These are phyloP conservation scores for Heliconius ismenius DNA, from an alignment of 2,888 invertebrate genomes.

Conservation along the genomic window DNA sequence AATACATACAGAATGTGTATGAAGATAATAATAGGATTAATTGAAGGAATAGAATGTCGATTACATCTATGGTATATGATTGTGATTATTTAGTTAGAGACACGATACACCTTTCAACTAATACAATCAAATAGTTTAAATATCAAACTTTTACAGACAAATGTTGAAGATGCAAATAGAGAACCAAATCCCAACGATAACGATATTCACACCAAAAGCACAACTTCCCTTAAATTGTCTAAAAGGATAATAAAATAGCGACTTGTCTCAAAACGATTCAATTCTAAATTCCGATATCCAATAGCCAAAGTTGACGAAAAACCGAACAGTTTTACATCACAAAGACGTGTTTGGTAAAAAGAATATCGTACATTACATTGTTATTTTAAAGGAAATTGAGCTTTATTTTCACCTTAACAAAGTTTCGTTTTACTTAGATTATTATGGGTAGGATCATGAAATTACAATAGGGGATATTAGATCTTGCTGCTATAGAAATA, in stretches of 20 bases:
- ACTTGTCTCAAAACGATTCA: constrained; percentile 36
- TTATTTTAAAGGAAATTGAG: constrained; percentile 11
- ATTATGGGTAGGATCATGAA: not conserved
- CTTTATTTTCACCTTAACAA: constrained; percentile 11
- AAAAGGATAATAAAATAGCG: constrained; percentile 30
- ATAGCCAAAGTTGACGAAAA: constrained; percentile 40
- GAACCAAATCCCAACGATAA: not conserved
- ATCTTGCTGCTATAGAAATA: not conserved
- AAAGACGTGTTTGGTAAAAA: constrained; percentile 43
- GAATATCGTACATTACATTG: constrained; percentile 29
- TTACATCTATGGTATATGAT: too few relatives aligned
- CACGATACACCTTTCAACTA: not conserved
- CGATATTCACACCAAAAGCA: constrained; percentile 12
- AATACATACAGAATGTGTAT: too few relatives aligned
- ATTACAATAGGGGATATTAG: constrained; percentile 20
- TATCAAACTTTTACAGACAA: not conserved
- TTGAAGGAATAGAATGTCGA: too few relatives aligned
- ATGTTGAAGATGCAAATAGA: not conserved
- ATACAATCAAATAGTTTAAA: not conserved
- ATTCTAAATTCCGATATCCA: constrained; percentile 40
- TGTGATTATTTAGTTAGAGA: too few relatives aligned
- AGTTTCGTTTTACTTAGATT: constrained; percentile 1
- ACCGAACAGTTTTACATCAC: constrained; percentile 43
- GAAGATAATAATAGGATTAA: too few relatives aligned
- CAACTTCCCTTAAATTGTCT: constrained; percentile 13